Base-by-base conservation (phyloP, 2,888 invertebrate genomes). In the Hylaea fasciaria region DNA sequence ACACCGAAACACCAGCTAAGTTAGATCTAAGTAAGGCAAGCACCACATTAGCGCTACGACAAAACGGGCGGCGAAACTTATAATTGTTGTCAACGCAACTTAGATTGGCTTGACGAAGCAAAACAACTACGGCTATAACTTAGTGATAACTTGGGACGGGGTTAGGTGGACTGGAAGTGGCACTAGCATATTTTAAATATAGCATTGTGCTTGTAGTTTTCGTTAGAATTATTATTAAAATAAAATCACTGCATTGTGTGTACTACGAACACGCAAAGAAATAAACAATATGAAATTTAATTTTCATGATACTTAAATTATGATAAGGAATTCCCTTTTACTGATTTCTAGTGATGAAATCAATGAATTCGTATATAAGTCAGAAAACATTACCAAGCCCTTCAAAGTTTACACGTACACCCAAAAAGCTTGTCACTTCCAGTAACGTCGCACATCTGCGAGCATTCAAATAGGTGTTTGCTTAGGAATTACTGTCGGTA, bases 31-130 rank as follows among this genome's bases (percentile, higher is more conserved):
- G 71, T 73, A 71, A 71, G 69, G 70, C 74, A 71, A 66, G 64
- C 63, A 49, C 63, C 58, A 73, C 74, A 74, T 78, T 80, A 78
- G 75, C 71, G 73, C 74, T 76, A 77, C 73, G 74, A 74, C 72
- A 70, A 60, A 60, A 64, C 56, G 70, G 63, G 63, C 58, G 66
- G 56, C 53, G 10, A 47, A 81, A 85, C 81, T 85, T 85, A 77
- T 81, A 83, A 85, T 85, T 83, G 80, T 80, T 81, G 78, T 78
- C 78, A 76, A 77, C 79, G 54, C 66, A 86, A 86, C 85, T 86
- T 85, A 83, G 82, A 86, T 86, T 85, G 84, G 73, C 77, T 80
- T 75, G 78, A 79, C 75, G 75, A 77, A 76, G 75, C 76, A 77
- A 79, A 81, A 78, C 76, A 78, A 80, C 71, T 71, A 72, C 66